Percentiles rank a stretch among this genome's conserved stretches.
Evolutionary conservation across 53 echinoderm and acorn worm genomes (phyloP).

Genomic region (Arbacia lixula): DNA sequence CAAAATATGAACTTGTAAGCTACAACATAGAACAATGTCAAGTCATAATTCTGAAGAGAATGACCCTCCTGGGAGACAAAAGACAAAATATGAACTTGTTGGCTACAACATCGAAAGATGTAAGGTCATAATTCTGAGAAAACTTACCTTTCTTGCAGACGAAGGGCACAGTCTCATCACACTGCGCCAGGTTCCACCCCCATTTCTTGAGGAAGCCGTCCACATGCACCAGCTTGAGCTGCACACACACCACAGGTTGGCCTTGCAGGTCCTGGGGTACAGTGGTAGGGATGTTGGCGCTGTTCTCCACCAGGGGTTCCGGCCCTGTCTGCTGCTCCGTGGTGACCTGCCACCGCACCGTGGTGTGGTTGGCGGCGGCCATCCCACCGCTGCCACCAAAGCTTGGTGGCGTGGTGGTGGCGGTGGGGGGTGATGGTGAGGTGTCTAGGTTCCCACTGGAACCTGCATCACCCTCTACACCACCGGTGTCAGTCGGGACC

Average conservation of each 20-base stretch:
- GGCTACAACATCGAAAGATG: too few species aligned
- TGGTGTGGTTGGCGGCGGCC: conserved; percentile 49
- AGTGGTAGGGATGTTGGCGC: conserved; percentile 53
- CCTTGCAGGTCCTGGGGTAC: conserved; percentile 54
- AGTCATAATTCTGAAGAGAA: too few species aligned
- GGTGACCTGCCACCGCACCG: conserved; percentile 52
- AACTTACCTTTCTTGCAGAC: conserved; percentile 69
- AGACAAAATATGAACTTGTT: too few species aligned
- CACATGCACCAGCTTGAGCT: conserved; percentile 52
- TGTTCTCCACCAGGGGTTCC: conserved; percentile 45
- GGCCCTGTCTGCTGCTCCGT: conserved; percentile 43
- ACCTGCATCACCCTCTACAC: not conserved
- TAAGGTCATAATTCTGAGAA: too few species aligned
- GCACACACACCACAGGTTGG: conserved; percentile 54
- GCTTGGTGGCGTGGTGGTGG: too few species aligned
- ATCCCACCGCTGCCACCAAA: conserved; percentile 15
- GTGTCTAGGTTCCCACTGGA: too few species aligned
- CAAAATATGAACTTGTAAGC: too few species aligned
- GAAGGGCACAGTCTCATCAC: conserved; percentile 55
- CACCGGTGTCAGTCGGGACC: conserved; percentile 10
- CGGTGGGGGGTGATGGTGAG: too few species aligned
- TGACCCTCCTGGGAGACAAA: too few species aligned
- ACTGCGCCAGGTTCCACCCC: conserved; percentile 47
- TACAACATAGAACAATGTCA: too few species aligned
- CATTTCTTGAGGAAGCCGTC: conserved; percentile 15